These are phyloP conservation scores for Cheumatopsyche charites DNA, from an alignment of 1,140 invertebrate species.

Conservation along the genomic window DNA sequence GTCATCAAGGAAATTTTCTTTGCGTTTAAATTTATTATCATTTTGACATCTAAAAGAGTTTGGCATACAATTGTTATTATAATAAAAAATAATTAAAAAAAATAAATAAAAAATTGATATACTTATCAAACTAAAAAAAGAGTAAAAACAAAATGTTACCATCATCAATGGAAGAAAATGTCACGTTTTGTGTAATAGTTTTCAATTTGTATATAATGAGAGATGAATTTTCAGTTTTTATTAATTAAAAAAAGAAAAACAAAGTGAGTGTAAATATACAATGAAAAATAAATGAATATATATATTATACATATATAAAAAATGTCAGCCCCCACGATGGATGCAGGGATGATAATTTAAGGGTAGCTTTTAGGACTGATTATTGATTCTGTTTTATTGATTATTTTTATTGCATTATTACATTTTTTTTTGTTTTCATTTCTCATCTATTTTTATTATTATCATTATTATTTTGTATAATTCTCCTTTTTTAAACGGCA, in stretches of 20 bases:
- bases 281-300: slow-evolving; percentile 23
- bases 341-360: slow-evolving; percentile 30
- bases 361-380: slow-evolving; percentile 44
- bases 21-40: background rate
- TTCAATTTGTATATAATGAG: slow-evolving; percentile 48
- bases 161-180: slow-evolving; percentile 44
- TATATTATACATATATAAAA: slow-evolving; percentile 12
- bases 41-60: background rate
- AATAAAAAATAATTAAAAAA: slow-evolving; percentile 17
- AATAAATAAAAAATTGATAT: slow-evolving; percentile 17
- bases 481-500: slow-evolving; percentile 43
- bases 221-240: slow-evolving; percentile 41
- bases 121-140: slow-evolving; percentile 14
- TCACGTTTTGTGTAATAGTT: slow-evolving; percentile 48
- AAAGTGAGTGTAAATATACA: slow-evolving; percentile 37
- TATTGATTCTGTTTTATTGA: slow-evolving; percentile 42
- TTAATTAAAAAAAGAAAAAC: slow-evolving; percentile 24
- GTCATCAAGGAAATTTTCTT: slow-evolving; percentile 20
- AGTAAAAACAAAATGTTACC: slow-evolving; percentile 44
- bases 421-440: slow-evolving; percentile 19
- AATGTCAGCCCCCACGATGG: slow-evolving; percentile 7
- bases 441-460: slow-evolving; percentile 27
- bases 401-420: slow-evolving; percentile 25
- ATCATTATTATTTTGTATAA: slow-evolving; percentile 26
- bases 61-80: slow-evolving; percentile 25